Percentiles rank a stretch among this genome's conserved stretches.
Evolutionary conservation across 2,888 invertebrate species (phyloP).

Genomic region (Bimastos eiseni): DNA sequence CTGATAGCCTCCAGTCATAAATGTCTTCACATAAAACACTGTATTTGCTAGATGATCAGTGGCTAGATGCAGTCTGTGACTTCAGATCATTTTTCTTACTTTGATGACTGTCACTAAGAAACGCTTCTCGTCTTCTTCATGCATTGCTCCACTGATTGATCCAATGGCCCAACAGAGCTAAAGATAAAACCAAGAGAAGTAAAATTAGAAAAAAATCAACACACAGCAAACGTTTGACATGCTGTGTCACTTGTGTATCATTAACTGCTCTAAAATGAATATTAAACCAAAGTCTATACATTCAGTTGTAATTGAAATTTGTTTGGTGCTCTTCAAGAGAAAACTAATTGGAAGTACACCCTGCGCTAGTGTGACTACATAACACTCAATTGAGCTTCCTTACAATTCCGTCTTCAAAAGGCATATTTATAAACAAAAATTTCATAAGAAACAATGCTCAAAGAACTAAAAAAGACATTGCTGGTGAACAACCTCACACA

Average conservation of each 20-base stretch:
- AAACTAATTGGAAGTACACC: neutral
- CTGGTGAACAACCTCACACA: neutral
- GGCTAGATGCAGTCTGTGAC: neutral
- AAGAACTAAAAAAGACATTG: too few species aligned
- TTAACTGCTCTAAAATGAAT: neutral
- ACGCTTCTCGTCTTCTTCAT: constrained; percentile 97
- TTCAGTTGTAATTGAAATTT: neutral
- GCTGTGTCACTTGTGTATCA: neutral
- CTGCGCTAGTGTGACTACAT: too few species aligned
- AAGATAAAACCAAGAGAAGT: neutral
- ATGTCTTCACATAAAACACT: neutral
- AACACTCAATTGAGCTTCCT: too few species aligned
- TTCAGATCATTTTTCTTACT: constrained; percentile 45
- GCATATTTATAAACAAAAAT: neutral
- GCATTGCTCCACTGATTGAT: constrained; percentile 97
- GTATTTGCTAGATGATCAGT: neutral
- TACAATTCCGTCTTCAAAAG: too few species aligned
- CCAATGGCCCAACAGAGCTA: constrained; percentile 98
- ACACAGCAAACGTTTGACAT: neutral
- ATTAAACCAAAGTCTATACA: neutral
- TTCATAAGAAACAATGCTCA: neutral
- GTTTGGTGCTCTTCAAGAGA: neutral
- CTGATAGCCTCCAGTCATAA: neutral
- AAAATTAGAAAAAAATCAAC: neutral
- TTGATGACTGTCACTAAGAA: constrained; percentile 95